phyloP scores from a whole-genome alignment of 2,888 invertebrate genomes.

The Coenonympha glycerion region DNA sequence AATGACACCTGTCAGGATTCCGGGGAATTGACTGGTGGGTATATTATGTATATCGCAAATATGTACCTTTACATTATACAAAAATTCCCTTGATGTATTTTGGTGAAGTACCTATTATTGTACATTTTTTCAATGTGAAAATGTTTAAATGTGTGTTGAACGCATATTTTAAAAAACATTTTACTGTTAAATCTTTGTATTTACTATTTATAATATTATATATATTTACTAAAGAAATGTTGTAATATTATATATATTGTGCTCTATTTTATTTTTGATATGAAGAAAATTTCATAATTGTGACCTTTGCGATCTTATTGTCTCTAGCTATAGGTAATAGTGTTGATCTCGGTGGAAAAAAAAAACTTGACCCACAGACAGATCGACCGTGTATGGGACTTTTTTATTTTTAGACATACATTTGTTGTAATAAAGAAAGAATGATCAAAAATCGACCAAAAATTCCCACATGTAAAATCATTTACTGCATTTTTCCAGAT shows the following conservation, averaged over 20 bases:
- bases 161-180: conserved; percentile 3
- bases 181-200: conserved; percentile 14
- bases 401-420: too few species aligned
- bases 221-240: conserved; percentile 9
- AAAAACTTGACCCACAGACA: not conserved
- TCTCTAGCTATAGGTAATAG: conserved; percentile 64
- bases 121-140: conserved; percentile 10
- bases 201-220: conserved; percentile 19
- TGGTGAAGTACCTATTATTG: conserved; percentile 1
- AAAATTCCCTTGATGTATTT: not conserved
- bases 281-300: conserved; percentile 33
- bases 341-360: not conserved
- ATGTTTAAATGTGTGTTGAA: not conserved
- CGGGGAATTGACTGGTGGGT: not conserved
- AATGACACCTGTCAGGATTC: not conserved
- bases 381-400: too few species aligned
- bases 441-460: too few species aligned
- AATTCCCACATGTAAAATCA: too few species aligned
- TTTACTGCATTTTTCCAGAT: too few species aligned
- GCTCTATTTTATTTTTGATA: conserved; percentile 26
- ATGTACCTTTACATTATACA: not conserved
- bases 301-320: conserved; percentile 69
- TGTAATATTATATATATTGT: too few species aligned
- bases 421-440: too few species aligned
- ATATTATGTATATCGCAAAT: not conserved